A percentile compares a stretch with the other conserved stretches of the same genome.
Evolutionary conservation across 2,113 vertebrate species (phyloP).

Genomic region (Hippocampus guttulatus): DNA sequence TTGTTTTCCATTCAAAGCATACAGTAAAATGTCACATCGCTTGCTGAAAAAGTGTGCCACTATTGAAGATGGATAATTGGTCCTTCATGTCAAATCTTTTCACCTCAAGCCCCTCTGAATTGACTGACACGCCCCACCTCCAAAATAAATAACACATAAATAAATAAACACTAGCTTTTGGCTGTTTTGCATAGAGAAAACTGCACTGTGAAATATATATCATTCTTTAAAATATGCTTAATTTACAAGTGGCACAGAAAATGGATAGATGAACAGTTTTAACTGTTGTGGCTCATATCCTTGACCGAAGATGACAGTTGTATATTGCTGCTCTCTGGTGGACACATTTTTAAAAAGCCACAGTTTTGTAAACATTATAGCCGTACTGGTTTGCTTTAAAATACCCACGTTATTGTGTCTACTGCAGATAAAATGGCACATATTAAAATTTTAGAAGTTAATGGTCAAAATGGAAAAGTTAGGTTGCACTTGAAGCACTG

Average conservation of each 20-base stretch:
- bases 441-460: too few species aligned
- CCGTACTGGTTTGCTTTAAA: not conserved
- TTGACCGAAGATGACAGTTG: not conserved
- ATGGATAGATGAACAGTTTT: not conserved
- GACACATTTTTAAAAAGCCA: slow-evolving; percentile 8
- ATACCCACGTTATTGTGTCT: not conserved
- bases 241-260: not conserved
- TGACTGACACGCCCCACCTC: too few species aligned
- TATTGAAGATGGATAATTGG: not conserved
- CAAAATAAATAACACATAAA: not conserved
- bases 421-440: not conserved
- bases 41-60: not conserved
- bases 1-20: not conserved
- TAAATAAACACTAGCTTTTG: not conserved
- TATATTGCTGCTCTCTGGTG: slow-evolving; percentile 62
- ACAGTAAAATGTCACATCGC: not conserved
- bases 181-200: not conserved
- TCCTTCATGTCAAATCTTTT: too few species aligned
- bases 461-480: too few species aligned
- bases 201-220: not conserved
- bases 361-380: not conserved
- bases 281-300: not conserved
- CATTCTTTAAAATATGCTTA: not conserved
- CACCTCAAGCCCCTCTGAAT: too few species aligned
- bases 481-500: too few species aligned